Evolutionary conservation across 2,113 vertebrate species (phyloP).

Genomic region (Clarias magur): DNA sequence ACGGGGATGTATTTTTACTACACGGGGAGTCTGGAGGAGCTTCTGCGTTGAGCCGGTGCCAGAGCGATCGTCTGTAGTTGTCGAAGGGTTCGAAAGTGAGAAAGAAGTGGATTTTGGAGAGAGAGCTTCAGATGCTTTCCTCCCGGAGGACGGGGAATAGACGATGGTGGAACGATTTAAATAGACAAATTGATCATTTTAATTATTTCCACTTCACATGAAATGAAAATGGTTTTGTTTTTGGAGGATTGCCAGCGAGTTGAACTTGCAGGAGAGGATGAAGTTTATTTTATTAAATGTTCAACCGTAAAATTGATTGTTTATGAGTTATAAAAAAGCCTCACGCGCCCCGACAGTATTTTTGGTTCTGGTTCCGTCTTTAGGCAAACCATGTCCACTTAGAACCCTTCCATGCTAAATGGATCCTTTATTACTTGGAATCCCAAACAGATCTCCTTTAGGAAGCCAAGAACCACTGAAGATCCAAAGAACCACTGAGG

Average conservation of each 20-base stretch:
- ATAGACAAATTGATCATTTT: background rate
- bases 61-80: background rate
- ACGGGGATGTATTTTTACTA: slow-evolving; percentile 1
- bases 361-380: background rate
- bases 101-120: background rate
- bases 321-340: background rate
- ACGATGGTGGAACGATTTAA: background rate
- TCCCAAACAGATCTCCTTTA: background rate
- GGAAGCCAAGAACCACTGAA: background rate
- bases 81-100: background rate
- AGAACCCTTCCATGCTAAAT: background rate
- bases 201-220: background rate
- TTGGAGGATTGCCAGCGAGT: background rate
- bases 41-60: background rate
- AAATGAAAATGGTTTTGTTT: background rate
- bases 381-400: background rate
- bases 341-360: background rate
- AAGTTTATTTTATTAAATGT: background rate
- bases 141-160: background rate
- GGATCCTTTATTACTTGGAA: background rate
- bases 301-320: background rate
- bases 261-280: background rate
- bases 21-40: background rate
- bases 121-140: background rate
- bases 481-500: background rate